phyloP scores from a whole-genome alignment of 2,113 vertebrate genomes.

The Sorex araneus region DNA sequence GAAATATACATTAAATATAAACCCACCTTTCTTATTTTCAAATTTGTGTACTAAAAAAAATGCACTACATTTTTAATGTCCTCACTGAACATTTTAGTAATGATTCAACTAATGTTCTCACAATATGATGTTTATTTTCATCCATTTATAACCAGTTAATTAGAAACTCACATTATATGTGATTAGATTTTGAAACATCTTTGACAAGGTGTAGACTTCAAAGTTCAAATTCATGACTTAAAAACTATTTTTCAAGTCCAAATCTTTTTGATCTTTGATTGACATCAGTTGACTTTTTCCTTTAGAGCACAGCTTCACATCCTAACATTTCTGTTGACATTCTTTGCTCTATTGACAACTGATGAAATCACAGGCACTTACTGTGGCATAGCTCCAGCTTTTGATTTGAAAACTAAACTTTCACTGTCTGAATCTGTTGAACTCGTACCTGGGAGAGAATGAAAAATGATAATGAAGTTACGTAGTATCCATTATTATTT shows the following conservation, averaged over 20 bases:
- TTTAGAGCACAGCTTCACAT: not conserved
- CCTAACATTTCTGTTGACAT: not conserved
- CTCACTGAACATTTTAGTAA: not conserved
- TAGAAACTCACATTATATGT: not conserved
- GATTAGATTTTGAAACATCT: not conserved
- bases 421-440: constrained; percentile 98
- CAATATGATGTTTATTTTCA: not conserved
- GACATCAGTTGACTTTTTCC: constrained; percentile 2
- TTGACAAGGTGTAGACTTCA: not conserved
- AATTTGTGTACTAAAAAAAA: not conserved
- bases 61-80: no score
- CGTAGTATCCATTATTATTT: not conserved
- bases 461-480: constrained; percentile 65
- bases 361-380: constrained; percentile 88
- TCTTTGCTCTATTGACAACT: not conserved
- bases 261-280: constrained; percentile 26
- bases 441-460: constrained; percentile 91
- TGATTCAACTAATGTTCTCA: constrained; percentile 39
- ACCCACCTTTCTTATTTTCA: not conserved
- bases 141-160: not conserved
- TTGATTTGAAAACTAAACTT: constrained; percentile 90
- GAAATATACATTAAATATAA: constrained; percentile 27
- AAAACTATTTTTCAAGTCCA: not conserved
- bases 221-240: not conserved
- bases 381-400: constrained; percentile 96